These are phyloP conservation scores for Spheniscus mendiculus DNA, from an alignment of 2,113 vertebrate species.

Conservation along the genomic window DNA sequence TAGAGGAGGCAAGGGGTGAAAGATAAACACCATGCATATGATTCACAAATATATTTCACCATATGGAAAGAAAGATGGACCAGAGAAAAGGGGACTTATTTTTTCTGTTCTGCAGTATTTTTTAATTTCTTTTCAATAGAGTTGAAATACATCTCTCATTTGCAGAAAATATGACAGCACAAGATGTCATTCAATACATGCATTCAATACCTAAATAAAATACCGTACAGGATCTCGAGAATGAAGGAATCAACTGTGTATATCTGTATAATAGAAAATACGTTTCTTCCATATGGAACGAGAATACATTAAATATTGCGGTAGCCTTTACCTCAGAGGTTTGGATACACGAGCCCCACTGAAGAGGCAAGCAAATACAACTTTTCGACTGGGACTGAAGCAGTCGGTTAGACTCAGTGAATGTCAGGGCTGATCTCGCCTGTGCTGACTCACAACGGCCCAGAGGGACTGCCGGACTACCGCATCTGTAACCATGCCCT, in stretches of 20 bases:
- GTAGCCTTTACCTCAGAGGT: neutral
- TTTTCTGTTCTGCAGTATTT: neutral
- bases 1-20: neutral
- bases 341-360: neutral
- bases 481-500: neutral
- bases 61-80: neutral
- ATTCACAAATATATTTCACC: neutral
- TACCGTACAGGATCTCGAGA: neutral
- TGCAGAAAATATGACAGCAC: neutral
- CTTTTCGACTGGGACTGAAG: neutral
- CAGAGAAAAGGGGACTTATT: neutral
- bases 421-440: neutral
- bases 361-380: neutral
- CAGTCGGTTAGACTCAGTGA: neutral
- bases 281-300: neutral
- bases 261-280: neutral
- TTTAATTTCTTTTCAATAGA: neutral
- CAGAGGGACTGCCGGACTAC: rapidly evolving
- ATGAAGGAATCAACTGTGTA: neutral
- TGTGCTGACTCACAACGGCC: neutral
- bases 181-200: neutral
- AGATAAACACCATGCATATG: neutral
- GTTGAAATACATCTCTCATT: neutral
- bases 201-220: neutral
- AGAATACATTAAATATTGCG: neutral